Base-by-base conservation (phyloP, 2,888 invertebrate species). In the Lathronympha strigana region DNA sequence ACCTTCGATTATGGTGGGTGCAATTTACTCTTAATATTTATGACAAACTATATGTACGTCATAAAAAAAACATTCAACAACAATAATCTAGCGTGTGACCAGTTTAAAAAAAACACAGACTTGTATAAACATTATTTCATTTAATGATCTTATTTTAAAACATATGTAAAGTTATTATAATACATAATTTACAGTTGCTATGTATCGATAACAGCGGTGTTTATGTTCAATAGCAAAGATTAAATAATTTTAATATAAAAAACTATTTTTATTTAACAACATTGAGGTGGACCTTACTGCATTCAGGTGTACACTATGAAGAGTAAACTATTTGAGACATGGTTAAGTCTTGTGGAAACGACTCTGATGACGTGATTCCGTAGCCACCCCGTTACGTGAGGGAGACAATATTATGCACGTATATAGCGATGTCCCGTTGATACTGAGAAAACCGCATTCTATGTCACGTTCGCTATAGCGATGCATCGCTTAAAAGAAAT, bases 141-240 rank as follows among this genome's bases (percentile, higher is more conserved):
- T 53, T 28, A 54, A 66, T 61, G 6, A 53, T 54, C 43, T 50
- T 47, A 40, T 38, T 43, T 55, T 43, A 63, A 51, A 23, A 57
- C 17, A 40, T 47, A 66, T 64, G 49, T 64, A 47, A 51, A 51
- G 36, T 36, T 21, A 43, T 53, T 58, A 66, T 66, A 60, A 38
- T 60, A 66, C 61, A 66, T 21, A 66, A 66, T 66, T 31, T 66
- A 61, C 66, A 61, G 61, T 66, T 66, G 66, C 61, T 54, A 38
- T 23, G 38, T 53, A 60, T 60, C 50, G 28, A 40, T 31, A 51
- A 66, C 60, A 47, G 66, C 61, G 60, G 66, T 60, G 58, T 60
- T 64, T 58, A 54, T 66, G 53, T 61, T 66, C 23, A 54, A 49
- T 49, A 66, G 61, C 61, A 61, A 66, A 53, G 40, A 66, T 66